Percentiles rank a stretch among this genome's conserved stretches.
phyloP scores from a whole-genome alignment of 35 echinoderm and acorn worm species.

The Stichopus chloronotus region DNA sequence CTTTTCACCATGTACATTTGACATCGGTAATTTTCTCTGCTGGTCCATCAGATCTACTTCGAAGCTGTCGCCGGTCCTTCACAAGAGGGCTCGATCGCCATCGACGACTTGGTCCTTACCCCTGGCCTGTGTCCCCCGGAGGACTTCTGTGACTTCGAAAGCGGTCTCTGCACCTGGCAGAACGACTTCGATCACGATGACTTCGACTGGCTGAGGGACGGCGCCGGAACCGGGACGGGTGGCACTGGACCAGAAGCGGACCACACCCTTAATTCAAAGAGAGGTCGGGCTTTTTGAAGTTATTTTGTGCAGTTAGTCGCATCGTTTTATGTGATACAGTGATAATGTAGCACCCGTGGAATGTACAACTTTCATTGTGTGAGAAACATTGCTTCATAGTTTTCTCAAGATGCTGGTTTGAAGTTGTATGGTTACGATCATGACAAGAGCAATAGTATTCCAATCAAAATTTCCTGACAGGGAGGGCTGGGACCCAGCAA shows the following conservation, averaged over 20 bases:
- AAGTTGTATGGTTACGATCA: background rate
- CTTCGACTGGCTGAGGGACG: slow-evolving; percentile 91
- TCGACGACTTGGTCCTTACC: slow-evolving; percentile 74
- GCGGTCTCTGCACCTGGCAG: slow-evolving; percentile 78
- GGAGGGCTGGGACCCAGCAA: no score
- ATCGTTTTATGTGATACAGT: background rate
- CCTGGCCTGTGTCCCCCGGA: slow-evolving; percentile 58
- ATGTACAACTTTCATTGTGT: background rate
- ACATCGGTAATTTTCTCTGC: no score
- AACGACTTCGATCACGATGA: slow-evolving; percentile 83
- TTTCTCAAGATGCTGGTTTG: background rate
- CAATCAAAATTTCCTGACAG: background rate
- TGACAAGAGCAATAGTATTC: background rate
- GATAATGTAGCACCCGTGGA: background rate
- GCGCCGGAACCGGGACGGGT: slow-evolving; percentile 50
- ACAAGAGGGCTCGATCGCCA: slow-evolving; percentile 61
- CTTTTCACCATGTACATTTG: no score
- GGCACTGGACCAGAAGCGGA: slow-evolving; percentile 76
- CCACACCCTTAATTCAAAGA: slow-evolving; percentile 67
- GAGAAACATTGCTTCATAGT: background rate
- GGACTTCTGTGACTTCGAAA: slow-evolving; percentile 95
- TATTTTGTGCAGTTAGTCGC: background rate
- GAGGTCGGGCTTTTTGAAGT: slow-evolving; percentile 39
- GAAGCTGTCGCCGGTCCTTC: slow-evolving; percentile 66
- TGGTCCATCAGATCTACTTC: slow-evolving; percentile 75